These are phyloP conservation scores for Oriolus oriolus DNA, from an alignment of 2,113 vertebrate species.

Conservation along the genomic window DNA sequence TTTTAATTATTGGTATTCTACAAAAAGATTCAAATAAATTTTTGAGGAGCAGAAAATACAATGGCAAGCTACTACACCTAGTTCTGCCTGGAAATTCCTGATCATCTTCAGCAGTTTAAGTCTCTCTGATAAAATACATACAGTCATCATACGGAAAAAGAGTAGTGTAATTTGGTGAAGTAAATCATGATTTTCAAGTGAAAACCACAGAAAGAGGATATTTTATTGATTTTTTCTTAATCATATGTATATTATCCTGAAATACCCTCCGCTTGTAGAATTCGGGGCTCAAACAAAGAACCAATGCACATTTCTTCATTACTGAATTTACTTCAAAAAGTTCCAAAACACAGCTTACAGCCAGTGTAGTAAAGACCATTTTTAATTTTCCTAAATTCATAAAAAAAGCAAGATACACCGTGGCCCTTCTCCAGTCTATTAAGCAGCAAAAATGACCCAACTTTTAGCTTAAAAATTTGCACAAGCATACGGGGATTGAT, in stretches of 20 bases:
- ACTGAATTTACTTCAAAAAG: neutral
- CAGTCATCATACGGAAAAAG: neutral
- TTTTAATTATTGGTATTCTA: neutral
- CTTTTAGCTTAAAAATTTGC: neutral
- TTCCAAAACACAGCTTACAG: neutral
- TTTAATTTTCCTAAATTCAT: neutral
- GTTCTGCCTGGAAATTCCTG: neutral
- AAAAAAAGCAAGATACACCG: neutral
- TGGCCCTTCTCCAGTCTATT: neutral
- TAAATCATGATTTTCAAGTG: neutral
- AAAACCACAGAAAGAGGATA: neutral
- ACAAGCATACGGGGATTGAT: accelerated
- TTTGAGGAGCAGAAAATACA: neutral
- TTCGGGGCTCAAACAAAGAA: neutral
- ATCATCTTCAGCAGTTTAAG: neutral
- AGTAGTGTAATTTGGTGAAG: neutral
- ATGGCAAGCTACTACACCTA: neutral
- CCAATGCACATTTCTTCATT: neutral
- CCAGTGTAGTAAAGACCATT: neutral
- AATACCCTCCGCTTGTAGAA: neutral
- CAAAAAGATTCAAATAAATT: neutral
- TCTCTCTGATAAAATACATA: neutral
- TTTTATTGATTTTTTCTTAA: neutral
- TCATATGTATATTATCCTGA: neutral
- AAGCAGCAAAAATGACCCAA: neutral